Base-by-base conservation (phyloP, 2,797 vertebrate genomes). In the Hoplostethus mediterraneus region DNA sequence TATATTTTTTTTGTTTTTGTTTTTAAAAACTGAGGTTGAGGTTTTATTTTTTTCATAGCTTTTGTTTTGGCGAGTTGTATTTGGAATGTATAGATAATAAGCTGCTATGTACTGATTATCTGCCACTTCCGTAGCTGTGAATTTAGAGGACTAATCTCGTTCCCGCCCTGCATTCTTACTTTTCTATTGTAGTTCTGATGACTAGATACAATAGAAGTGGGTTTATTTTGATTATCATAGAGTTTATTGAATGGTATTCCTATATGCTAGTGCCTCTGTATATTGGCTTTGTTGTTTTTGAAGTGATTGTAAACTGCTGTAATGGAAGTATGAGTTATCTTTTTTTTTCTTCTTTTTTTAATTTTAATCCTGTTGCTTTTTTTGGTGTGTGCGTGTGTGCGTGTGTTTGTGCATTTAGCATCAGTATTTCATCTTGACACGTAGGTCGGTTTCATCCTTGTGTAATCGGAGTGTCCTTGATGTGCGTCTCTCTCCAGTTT, bases 51-150 rank as follows among this genome's bases (percentile, higher is more conserved):
- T 89, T 81, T 89, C 21, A 21, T 95, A 95, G 94, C 95, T 96
- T 96, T 94, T 97, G 93, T 21, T 97, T 93, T 90, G 96, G 96
- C 96, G 95, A 95, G 95, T 95, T 92, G 94, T 97, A 96, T 98
- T 96, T 97, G 97, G 97, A 98, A 98, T 99, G 97, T 99, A 98
- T 97, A 94, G 96, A 97, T 97, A 96, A 96, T 97, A 97, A 96
- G 97, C 97, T 98, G 98, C 98, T 99, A 98, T 96, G 95, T 98
- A 97, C 97, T 94, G 96, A 97, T 98, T 80, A 87, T 89, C 91
- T 95, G 97, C 97, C 97, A 98, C 97, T 97, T 98, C 95, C 91
- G 97, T 99, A 98, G 97, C 97, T 98, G 98, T 98, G 97, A 99
- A 98, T 96, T 96, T 97, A 96, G 96, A 96, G 96, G 95, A 96